Base-by-base conservation (phyloP, 30 jellyfish, hydroid and myxozoan species). In the Aurelia sp. region DNA sequence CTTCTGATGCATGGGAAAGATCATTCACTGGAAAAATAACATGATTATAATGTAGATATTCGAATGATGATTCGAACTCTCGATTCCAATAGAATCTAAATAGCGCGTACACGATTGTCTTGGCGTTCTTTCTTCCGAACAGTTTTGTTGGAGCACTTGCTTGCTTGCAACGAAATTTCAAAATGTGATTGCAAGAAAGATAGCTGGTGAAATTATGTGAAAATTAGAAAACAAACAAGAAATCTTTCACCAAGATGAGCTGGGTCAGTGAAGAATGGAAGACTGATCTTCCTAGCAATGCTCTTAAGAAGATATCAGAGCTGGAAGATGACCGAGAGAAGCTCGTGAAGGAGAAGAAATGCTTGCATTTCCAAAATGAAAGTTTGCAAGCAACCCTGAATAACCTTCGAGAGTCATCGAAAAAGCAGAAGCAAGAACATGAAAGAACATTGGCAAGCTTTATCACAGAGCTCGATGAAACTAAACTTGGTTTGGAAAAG, bases 191-290 rank as follows among this genome's bases (percentile, higher is more conserved):
- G 69, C 69, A 59, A 59, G 16, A 59, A 59, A 21, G 69, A 21
- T 18, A 16, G 55, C 55, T 7, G 55, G 55, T 44, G 55, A 44
- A 44, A 44, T 44, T 10, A 44, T 44, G 55, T 44, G 55, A 44
- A 9, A 44, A 16, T 44, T 44, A 44, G 55, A 9, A 44, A 44
- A 44, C 55, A 44, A n/a, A 59, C 13, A 8, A 59, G 35, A 13
- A 21, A n/a, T 59, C 69, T 59, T 59, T n/a, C 73, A 20, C n/a
- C 66, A 64, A 27, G 37, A 93, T 93, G 98, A 93, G 97, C 53
- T 93, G 98, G 98, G 79, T 73, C 37, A 86, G 81, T 33, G 98
- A 93, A 22, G 98, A 93, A 74, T 93, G 98, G 98, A 93, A 93
- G 89, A 84, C 72, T n/a, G 94, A 86, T 40, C 97, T 93, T 66